Evolutionary conservation across 2,888 invertebrate species (phyloP).

Genomic region (Meliscaeva auricollis): DNA sequence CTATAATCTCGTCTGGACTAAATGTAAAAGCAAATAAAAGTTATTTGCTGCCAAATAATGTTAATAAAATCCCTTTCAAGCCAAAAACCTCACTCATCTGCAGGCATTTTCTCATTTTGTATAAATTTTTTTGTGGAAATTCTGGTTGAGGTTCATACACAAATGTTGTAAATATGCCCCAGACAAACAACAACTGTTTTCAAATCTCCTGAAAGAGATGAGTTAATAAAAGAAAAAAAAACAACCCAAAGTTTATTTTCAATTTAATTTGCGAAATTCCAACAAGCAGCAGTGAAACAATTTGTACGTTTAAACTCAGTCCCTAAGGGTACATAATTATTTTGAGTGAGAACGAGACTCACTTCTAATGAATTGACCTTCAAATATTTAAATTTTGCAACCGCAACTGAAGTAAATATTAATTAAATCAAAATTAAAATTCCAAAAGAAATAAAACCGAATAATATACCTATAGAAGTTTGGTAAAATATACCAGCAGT

Average conservation of each 20-base stretch:
- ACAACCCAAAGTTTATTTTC: neutral
- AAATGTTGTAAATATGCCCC: neutral
- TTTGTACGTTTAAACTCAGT: conserved; percentile 3
- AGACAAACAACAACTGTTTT: neutral
- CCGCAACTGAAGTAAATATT: conserved; percentile 25
- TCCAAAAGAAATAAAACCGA: neutral
- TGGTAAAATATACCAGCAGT: neutral
- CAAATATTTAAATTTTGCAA: conserved; percentile 24
- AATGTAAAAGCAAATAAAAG: neutral
- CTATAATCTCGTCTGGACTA: neutral
- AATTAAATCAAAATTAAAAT: conserved; percentile 37
- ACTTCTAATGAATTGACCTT: conserved; percentile 8
- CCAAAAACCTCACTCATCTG: too few species aligned
- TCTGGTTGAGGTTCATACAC: neutral
- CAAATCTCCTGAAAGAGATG: neutral
- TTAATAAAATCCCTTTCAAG: too few species aligned
- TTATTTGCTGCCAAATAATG: neutral
- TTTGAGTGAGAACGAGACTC: neutral
- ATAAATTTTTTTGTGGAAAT: neutral
- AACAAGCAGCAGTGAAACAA: neutral
- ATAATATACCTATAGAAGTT: neutral
- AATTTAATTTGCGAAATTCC: conserved; percentile 7
- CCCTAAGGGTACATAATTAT: conserved; percentile 2
- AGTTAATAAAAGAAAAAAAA: neutral
- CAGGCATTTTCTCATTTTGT: neutral